Evolutionary conservation across 2,797 vertebrate genomes (phyloP).

Genomic region (Atherinosoma microstoma): DNA sequence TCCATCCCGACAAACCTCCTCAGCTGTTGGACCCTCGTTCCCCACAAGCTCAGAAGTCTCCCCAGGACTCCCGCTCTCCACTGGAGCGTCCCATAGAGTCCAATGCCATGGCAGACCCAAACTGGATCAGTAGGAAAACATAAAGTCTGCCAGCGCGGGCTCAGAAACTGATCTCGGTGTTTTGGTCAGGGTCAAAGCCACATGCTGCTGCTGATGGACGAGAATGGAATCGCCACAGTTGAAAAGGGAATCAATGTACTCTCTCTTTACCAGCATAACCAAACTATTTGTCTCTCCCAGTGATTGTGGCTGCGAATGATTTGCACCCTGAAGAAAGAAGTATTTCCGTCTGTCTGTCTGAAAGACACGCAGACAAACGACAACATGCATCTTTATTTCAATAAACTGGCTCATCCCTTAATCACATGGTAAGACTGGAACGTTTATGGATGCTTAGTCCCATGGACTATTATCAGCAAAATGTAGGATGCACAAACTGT

Average conservation of each 20-base stretch:
- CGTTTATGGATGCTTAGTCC: conserved; percentile 80
- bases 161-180: conserved; percentile 48
- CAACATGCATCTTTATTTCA: conserved; percentile 60
- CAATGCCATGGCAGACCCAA: conserved; percentile 87
- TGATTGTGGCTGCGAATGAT: conserved; percentile 49
- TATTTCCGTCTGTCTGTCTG: conserved; percentile 38
- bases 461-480: conserved; percentile 80
- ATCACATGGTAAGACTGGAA: conserved; percentile 52
- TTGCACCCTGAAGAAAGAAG: conserved; percentile 44
- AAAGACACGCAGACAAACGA: conserved; percentile 15
- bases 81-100: conserved; percentile 89
- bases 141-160: conserved; percentile 67
- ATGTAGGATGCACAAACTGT: conserved; percentile 66
- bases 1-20: conserved; percentile 92
- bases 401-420: conserved; percentile 55
- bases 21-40: conserved; percentile 91
- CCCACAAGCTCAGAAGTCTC: conserved; percentile 93
- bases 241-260: conserved; percentile 63
- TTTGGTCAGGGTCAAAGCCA: conserved; percentile 61
- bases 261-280: conserved; percentile 73
- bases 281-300: conserved; percentile 32
- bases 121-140: conserved; percentile 93
- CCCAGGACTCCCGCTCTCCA: conserved; percentile 91
- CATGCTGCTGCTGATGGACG: conserved; percentile 73
- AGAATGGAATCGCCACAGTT: conserved; percentile 58